phyloP scores from a whole-genome alignment of 2,797 vertebrate genomes.

The Takifugu rubripes region DNA sequence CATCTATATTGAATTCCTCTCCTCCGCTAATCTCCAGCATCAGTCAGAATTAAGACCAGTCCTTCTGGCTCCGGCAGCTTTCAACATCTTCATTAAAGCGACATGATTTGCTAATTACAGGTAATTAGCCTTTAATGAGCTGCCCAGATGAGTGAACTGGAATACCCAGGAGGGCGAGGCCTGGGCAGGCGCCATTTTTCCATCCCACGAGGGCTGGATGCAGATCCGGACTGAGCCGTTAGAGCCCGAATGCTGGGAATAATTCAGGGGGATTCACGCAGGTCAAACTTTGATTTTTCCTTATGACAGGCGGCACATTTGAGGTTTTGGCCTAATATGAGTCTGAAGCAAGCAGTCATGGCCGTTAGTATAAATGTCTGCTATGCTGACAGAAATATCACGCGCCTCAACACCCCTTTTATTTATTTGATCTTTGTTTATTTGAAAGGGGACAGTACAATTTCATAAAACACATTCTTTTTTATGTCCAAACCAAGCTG shows the following conservation, averaged over 20 bases:
- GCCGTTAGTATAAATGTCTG: too few species aligned
- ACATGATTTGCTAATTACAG: constrained; percentile 78
- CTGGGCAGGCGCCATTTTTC: constrained; percentile 41
- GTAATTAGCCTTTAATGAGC: constrained; percentile 74
- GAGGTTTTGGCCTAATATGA: too few species aligned
- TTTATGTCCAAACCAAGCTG: too few species aligned
- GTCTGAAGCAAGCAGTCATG: too few species aligned
- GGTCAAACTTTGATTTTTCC: too few species aligned
- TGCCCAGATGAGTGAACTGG: constrained; percentile 64
- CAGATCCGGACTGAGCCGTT: constrained; percentile 10
- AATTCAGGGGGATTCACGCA: too few species aligned
- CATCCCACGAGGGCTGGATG: constrained; percentile 37
- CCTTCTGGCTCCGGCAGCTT: constrained; percentile 61
- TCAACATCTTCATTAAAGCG: constrained; percentile 72
- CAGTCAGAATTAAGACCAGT: constrained; percentile 65
- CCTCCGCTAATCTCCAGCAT: constrained; percentile 63
- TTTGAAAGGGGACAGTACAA: too few species aligned
- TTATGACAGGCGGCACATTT: too few species aligned
- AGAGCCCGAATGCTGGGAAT: constrained; percentile 1
- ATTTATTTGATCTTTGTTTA: too few species aligned
- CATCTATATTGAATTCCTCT: constrained; percentile 53
- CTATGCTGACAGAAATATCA: too few species aligned
- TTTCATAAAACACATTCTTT: too few species aligned
- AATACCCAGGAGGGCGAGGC: constrained; percentile 56
- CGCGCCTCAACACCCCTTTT: too few species aligned